Percentiles rank a stretch among this genome's conserved stretches.
Conservation (phyloP, 2,113 vertebrate genomes). For the Aramus guarauna region DNA sequence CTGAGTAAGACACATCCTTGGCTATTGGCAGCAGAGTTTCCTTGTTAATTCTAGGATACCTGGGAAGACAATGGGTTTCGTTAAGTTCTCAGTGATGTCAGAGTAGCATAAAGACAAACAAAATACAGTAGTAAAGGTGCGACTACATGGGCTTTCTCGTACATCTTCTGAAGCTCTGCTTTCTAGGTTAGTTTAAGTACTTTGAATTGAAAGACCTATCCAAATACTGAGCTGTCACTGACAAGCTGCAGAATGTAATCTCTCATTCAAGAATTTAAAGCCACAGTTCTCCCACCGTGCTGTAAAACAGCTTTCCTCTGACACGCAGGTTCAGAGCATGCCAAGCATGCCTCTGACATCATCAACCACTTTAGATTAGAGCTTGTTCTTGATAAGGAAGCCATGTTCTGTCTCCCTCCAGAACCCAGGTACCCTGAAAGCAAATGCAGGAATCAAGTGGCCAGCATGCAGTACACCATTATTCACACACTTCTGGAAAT, state of each 20-base stretch:
- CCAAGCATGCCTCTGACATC: not conserved
- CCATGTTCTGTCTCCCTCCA: not conserved
- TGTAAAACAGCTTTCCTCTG: not conserved
- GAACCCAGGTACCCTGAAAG: not conserved
- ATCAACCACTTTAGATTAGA: not conserved
- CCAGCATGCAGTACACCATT: not conserved
- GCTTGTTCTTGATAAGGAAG: not conserved
- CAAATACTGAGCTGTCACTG: not conserved
- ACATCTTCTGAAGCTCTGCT: not conserved
- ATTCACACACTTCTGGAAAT: not conserved
- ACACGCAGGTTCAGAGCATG: not conserved
- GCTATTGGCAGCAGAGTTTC: constrained; percentile 94
- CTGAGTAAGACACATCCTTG: constrained; percentile 80
- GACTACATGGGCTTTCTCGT: not conserved
- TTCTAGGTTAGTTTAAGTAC: not conserved
- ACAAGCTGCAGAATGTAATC: not conserved
- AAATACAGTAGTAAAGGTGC: not conserved
- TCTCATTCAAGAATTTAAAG: not conserved
- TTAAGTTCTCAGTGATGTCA: not conserved
- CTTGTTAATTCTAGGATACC: constrained; percentile 95
- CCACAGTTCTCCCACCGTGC: not conserved
- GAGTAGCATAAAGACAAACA: not conserved
- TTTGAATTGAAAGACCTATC: not conserved
- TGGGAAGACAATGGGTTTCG: constrained; percentile 39
- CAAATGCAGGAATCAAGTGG: not conserved